Evolutionary conservation across 2,888 invertebrate species (phyloP), one percentile per base, ranked within the genome.

Genomic region (Bedellia somnulentella): DNA sequence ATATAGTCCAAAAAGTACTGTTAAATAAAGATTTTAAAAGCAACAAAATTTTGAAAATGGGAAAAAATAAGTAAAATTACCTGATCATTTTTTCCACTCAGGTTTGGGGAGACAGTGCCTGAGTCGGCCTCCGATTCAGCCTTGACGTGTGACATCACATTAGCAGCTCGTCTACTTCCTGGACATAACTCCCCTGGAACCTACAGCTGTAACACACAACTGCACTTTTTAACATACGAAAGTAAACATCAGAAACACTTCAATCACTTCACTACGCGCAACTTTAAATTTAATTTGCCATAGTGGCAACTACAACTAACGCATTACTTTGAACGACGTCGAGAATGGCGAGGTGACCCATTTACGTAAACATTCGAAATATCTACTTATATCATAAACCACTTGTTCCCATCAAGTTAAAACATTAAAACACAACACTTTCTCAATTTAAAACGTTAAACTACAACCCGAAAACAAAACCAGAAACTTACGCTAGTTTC

Each of bases 91-190:
- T 73, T 75, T 35, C 70, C 58, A 48, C n/a, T n/a, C n/a, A n/a
- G n/a, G n/a, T n/a, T n/a, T n/a, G n/a, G n/a, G 47, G 77, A 77
- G 56, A 75, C 63, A 45, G 76, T 73, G 70, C 76, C 77, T 43
- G 76, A 76, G 45, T 77, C 77, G 62, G 77, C 76, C 63, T 77
- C 77, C 51, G 76, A 75, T 68, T 76, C 77, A 58, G 73, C 75
- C 64, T 75, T 70, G n/a, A n/a, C n/a, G 60, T 75, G 73, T 73
- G 77, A 77, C 77, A 77, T 77, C 73, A 75, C 77, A 73, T 63
- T 59, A 61, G 62, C 63, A 66, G 53, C 45, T 60, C 63, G 56
- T 57, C 57, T 54, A 52, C 61, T 57, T 52, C 52, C 59, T 64
- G 66, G 51, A 52, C 75, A 75, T 75, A 68, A 73, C 75, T 73